Conservation (phyloP, 2,888 invertebrate genomes). For the Rhagium mordax region DNA sequence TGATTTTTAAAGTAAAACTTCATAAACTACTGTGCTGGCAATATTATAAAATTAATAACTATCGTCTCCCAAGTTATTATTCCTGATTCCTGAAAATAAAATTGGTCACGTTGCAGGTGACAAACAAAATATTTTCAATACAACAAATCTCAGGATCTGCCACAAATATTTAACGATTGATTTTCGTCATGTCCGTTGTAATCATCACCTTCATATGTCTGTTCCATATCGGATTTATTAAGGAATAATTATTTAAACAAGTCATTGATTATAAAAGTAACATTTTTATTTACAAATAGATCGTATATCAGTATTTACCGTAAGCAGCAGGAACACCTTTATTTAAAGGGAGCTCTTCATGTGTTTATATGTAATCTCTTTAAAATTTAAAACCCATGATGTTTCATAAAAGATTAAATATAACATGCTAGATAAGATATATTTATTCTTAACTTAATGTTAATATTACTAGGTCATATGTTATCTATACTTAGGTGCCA, state of each 20-base stretch:
- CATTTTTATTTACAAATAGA: background rate
- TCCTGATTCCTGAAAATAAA: no score
- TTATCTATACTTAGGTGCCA: slow-evolving; percentile 52
- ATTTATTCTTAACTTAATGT: slow-evolving; percentile 36
- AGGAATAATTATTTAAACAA: background rate
- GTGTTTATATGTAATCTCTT: slow-evolving; percentile 23
- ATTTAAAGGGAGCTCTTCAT: slow-evolving; percentile 26
- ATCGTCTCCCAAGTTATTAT: no score
- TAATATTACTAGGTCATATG: slow-evolving; percentile 52
- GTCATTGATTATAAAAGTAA: background rate
- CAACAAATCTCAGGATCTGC: background rate
- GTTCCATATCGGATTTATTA: background rate
- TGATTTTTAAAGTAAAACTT: no score
- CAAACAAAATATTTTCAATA: no score
- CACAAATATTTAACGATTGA: background rate
- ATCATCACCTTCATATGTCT: background rate
- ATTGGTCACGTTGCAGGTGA: no score
- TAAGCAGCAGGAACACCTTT: background rate
- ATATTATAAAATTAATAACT: no score
- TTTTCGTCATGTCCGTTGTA: background rate
- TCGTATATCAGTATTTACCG: background rate
- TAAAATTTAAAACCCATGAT: slow-evolving; percentile 27
- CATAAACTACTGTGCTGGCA: no score
- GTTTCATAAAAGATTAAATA: slow-evolving; percentile 35
- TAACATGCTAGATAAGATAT: slow-evolving; percentile 32